phyloP scores from a whole-genome alignment of 2,888 invertebrate species.

The Pammene aurita region DNA sequence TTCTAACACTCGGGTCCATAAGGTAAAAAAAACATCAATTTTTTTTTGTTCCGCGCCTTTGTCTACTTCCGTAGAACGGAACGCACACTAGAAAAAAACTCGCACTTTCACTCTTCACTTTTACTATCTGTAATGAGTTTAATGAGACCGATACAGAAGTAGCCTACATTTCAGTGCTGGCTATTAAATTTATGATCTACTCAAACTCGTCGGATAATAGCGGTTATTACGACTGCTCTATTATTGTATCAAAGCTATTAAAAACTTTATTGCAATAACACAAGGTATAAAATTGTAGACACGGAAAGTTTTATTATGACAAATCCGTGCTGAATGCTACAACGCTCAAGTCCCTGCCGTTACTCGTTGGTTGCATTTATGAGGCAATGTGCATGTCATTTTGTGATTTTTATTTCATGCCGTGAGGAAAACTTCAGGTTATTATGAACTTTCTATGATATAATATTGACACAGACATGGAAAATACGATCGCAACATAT shows the following conservation, averaged over 20 bases:
- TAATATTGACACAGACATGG: not conserved
- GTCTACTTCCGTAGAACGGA: slow-evolving; percentile 41
- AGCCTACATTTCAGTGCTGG: slow-evolving; percentile 20
- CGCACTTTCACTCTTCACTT: slow-evolving; percentile 45
- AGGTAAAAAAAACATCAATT: slow-evolving; percentile 24
- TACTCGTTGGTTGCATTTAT: slow-evolving; percentile 31
- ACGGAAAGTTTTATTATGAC: slow-evolving; percentile 1
- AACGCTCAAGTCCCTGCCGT: slow-evolving; percentile 27
- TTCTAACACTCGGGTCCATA: slow-evolving; percentile 5
- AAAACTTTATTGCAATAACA: not conserved
- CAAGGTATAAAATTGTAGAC: slow-evolving; percentile 4
- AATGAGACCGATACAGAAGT: slow-evolving; percentile 32
- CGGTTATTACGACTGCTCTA: slow-evolving; percentile 26
- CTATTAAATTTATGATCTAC: slow-evolving; percentile 25
- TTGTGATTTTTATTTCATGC: slow-evolving; percentile 20
- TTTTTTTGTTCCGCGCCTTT: slow-evolving; percentile 33
- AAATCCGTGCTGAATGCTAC: slow-evolving; percentile 32
- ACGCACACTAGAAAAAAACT: slow-evolving; percentile 32
- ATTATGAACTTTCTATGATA: not conserved
- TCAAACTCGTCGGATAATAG: slow-evolving; percentile 34
- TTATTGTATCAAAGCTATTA: not conserved
- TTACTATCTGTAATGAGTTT: slow-evolving; percentile 42
- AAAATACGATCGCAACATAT: not conserved
- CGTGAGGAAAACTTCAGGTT: slow-evolving; percentile 14
- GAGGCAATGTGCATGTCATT: slow-evolving; percentile 25